Conservation (phyloP, 1,140 invertebrate genomes). For the Heterodera schachtii region DNA sequence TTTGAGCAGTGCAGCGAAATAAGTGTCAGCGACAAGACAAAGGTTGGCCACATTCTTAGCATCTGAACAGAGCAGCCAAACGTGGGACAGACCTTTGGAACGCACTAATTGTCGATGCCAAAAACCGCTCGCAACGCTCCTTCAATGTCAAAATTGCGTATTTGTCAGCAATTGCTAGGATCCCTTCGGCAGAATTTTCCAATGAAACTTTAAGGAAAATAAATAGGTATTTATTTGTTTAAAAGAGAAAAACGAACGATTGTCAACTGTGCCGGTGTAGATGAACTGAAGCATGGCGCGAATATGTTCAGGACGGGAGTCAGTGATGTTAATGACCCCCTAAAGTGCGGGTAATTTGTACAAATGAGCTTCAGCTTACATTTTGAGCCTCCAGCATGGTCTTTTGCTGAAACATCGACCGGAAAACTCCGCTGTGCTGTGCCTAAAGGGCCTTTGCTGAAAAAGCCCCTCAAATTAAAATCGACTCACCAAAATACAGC, state of each 20-base stretch:
- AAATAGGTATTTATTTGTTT: background rate
- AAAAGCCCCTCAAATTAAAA: background rate
- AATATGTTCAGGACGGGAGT: constrained; percentile 55
- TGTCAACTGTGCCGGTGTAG: constrained; percentile 33
- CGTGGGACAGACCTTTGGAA: constrained; percentile 11
- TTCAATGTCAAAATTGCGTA: constrained; percentile 58
- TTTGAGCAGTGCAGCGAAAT: constrained; percentile 46
- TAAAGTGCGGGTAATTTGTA: background rate
- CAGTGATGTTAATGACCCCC: constrained; percentile 54
- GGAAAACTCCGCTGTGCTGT: constrained; percentile 59
- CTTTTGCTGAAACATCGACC: constrained; percentile 59
- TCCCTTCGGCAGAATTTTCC: constrained; percentile 47
- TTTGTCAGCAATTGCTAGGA: constrained; percentile 61
- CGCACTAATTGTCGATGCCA: constrained; percentile 44
- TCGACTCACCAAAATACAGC: constrained; percentile 49
- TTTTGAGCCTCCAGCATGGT: constrained; percentile 60
- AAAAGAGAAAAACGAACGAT: background rate
- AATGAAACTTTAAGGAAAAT: constrained; percentile 15
- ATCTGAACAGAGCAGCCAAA: constrained; percentile 1
- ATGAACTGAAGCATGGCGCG: constrained; percentile 30
- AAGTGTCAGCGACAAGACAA: constrained; percentile 58
- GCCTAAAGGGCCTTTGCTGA: constrained; percentile 13
- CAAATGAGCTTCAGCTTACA: background rate
- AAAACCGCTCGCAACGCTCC: constrained; percentile 57
- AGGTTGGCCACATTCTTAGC: constrained; percentile 52